Conservation (phyloP, 2,113 vertebrate genomes). For the Poecile atricapillus region DNA sequence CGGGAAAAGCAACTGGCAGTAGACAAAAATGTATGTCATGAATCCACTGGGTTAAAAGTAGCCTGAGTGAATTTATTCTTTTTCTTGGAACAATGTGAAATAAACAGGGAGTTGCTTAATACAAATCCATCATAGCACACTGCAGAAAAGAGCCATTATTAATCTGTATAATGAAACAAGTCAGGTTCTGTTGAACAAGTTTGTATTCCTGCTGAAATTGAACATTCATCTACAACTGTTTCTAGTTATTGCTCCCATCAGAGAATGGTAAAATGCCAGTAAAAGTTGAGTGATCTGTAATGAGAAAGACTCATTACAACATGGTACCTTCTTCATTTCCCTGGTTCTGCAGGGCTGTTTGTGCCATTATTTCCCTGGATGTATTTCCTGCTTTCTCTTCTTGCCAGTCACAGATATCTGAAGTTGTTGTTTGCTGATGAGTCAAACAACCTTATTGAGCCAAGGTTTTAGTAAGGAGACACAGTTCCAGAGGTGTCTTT, state of each 20-base stretch:
- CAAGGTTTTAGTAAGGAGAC: background rate
- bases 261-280: background rate
- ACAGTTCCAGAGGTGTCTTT: background rate
- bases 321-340: background rate
- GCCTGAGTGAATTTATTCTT: background rate
- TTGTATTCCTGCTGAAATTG: background rate
- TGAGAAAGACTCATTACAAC: background rate
- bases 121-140: background rate
- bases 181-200: background rate
- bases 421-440: rapidly evolving
- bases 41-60: background rate
- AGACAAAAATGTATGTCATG: background rate
- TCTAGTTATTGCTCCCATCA: background rate
- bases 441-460: background rate
- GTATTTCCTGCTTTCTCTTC: background rate
- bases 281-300: background rate
- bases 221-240: background rate
- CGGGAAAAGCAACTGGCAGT: background rate
- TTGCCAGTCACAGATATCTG: background rate
- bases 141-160: background rate
- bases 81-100: background rate
- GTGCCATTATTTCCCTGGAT: background rate
- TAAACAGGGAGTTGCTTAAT: background rate
- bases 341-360: background rate
- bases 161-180: background rate